Evolutionary conservation across 2,797 vertebrate species (phyloP).

Genomic region (Pteropus rufus): DNA sequence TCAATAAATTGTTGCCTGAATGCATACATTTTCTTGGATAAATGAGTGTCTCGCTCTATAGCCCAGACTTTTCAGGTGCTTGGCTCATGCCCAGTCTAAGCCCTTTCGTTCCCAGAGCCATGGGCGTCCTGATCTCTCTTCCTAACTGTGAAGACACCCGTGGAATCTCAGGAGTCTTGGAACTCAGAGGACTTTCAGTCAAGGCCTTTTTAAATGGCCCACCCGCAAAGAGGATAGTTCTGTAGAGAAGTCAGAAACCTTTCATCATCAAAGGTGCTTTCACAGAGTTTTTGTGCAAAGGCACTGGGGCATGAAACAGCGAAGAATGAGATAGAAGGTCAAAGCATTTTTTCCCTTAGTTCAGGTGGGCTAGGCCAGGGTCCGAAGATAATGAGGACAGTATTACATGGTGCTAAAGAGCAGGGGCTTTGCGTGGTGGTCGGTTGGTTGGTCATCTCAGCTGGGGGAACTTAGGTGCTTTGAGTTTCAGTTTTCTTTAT

Average conservation of each 20-base stretch:
- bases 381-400: neutral
- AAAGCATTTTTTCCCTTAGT: neutral
- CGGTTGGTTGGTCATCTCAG: neutral
- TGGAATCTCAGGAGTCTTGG: constrained; percentile 16
- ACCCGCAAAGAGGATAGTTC: neutral
- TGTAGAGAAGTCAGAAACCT: neutral
- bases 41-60: neutral
- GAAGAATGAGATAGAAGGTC: neutral
- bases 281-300: neutral
- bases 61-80: neutral
- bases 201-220: neutral
- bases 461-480: neutral
- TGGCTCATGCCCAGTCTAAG: neutral
- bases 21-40: neutral
- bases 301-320: neutral
- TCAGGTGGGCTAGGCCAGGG: neutral
- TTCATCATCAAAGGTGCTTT: neutral
- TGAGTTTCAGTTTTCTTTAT: neutral
- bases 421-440: neutral
- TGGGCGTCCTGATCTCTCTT: neutral
- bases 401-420: neutral
- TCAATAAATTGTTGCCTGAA: neutral
- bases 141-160: constrained; percentile 8
- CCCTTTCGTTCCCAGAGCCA: neutral
- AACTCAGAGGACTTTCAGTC: neutral